Base-by-base conservation (phyloP, 2,888 invertebrate species). In the Neuroscelio doddi region DNA sequence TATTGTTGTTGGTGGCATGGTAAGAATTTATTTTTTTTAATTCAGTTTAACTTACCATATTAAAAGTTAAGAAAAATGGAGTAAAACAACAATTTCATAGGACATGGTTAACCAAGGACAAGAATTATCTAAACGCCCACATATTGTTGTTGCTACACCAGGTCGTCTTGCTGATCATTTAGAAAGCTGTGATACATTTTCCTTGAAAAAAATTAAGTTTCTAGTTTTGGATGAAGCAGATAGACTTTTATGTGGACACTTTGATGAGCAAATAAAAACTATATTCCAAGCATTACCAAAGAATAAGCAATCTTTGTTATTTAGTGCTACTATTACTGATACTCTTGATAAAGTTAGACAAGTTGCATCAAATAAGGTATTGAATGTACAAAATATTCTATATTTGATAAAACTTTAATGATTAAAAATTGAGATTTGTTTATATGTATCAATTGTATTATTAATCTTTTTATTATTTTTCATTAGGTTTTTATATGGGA, bases 191-290 rank as follows among this genome's bases (percentile, higher is more conserved):
- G 88, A 93, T 70, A 94, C 93, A 10, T 93, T 94, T 77, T 89
- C 90, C 1, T 89, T 97, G 71, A 90, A 90, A 72, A 91, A 90
- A 74, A 89, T 96, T 0, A 91, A 93, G 77, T 95, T 92, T 86
- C 86, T 98, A 73, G 97, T 99, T 0, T 84, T 99, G 49, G 99
- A 99, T 86, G 99, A 99, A 87, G 99, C 98, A 26, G 99, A 99
- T 81, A 89, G 95, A 85, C 87, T 93, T 69, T 84, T 92, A 66
- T 90, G 92, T 79, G 95, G 94, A 44, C 90, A 91, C 42, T 96
- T 96, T 81, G 92, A 95, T 84, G 90, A 90, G 16, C 93, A 95
- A 75, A 86, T 98, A 44, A 89, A 91, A 79, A 90, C 91, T 0
- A 95, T 96, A 77, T 93, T 95, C 80, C 84, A 87, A 45, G 88